A percentile compares a stretch with the other conserved stretches of the same genome.
phyloP scores from a whole-genome alignment of 2,797 vertebrate species.

The Manis pentadactyla region DNA sequence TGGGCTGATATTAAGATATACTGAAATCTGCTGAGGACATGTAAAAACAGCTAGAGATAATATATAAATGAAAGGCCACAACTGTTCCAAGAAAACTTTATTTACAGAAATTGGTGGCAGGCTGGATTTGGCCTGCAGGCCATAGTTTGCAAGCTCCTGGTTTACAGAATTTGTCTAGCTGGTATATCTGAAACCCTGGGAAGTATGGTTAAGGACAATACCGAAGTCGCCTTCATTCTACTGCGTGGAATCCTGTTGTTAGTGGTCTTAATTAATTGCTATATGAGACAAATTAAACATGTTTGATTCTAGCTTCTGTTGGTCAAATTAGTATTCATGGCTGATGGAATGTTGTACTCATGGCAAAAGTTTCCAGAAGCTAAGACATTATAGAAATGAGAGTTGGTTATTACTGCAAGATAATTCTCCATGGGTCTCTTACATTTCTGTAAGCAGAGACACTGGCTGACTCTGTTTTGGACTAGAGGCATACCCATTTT shows the following conservation, averaged over 20 bases:
- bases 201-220: background rate
- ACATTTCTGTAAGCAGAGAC: background rate
- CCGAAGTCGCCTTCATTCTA: background rate
- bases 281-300: background rate
- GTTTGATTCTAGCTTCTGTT: background rate
- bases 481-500: background rate
- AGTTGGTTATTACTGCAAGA: background rate
- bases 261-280: background rate
- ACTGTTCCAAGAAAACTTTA: background rate
- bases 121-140: background rate
- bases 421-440: background rate
- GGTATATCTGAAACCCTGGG: background rate
- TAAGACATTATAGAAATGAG: background rate
- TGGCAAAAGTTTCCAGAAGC: background rate
- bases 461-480: background rate
- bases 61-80: background rate
- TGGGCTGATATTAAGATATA: background rate
- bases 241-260: background rate
- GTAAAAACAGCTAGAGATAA: background rate
- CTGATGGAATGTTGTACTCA: background rate
- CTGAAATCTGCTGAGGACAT: background rate
- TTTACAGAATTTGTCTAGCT: background rate
- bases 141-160: background rate
- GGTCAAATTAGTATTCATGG: background rate
- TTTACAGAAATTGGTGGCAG: background rate